phyloP scores from a whole-genome alignment of 1,140 invertebrate genomes.

The Leptinotarsa defecta region DNA sequence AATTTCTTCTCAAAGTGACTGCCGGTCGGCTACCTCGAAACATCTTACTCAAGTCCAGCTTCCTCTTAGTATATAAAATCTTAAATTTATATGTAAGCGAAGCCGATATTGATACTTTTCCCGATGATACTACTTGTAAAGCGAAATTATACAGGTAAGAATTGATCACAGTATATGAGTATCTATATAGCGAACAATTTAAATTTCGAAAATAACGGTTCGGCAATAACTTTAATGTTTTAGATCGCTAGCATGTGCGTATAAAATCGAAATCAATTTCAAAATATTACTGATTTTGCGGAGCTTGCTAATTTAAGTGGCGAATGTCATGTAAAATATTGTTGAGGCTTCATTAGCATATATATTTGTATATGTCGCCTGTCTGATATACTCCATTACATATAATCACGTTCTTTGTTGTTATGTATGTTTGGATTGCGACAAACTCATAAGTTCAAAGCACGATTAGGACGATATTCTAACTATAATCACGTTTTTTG shows the following conservation, averaged over 20 bases:
- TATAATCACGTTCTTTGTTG: neutral
- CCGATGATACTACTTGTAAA: constrained; percentile 12
- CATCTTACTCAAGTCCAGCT: constrained; percentile 1
- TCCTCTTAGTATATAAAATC: constrained; percentile 8
- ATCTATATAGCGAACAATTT: constrained; percentile 10
- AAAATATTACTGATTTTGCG: constrained; percentile 32
- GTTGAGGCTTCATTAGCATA: constrained; percentile 39
- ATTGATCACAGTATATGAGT: constrained; percentile 2
- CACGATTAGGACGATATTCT: too few species aligned
- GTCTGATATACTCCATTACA: constrained; percentile 18
- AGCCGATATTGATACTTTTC: constrained; percentile 16
- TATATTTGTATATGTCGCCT: constrained; percentile 38
- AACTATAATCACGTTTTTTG: too few species aligned
- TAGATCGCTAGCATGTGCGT: constrained; percentile 30
- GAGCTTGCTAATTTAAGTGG: constrained; percentile 32
- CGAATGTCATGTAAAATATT: constrained; percentile 36
- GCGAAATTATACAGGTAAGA: constrained; percentile 13
- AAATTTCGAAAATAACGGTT: constrained; percentile 31
- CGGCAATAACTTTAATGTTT: constrained; percentile 36
- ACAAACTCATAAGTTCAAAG: too few species aligned
- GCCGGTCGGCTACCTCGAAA: neutral
- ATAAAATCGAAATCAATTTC: constrained; percentile 38
- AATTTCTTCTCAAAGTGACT: too few species aligned
- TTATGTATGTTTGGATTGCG: too few species aligned
- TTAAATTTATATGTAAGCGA: constrained; percentile 15